Evolutionary conservation across 2,888 invertebrate genomes (phyloP), one percentile per base, ranked within the genome.

Genomic region (Argyresthia goedartella): DNA sequence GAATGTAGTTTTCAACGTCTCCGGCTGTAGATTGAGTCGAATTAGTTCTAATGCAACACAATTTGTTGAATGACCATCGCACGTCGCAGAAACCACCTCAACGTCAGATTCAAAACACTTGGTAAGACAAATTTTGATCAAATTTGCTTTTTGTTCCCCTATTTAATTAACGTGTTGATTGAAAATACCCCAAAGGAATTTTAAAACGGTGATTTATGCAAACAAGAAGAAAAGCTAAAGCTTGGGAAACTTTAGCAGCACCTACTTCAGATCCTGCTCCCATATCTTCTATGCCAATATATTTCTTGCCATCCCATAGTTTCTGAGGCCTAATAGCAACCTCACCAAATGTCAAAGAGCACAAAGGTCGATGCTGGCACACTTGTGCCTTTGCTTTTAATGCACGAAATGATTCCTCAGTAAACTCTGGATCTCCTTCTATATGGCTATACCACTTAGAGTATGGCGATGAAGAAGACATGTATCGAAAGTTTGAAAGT

Each of bases 1-100:
- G 52, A 63, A 63, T 8, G 53, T 54, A 13, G 58, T 59, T 53
- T 59, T 58, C 39, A 60, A 39, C 8, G 58, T 49, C 1, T 42
- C 36, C 8, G 43, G 15, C 45, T 58, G 52, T 36, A 60, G 49
- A n/a, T 53, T 43, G 46, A 62, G 62, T 36, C 60, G 62, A 43
- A 64, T 53, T 45, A 25, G 11, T 51, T 54, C 43, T 4, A 51
- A 36, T 36, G 36, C 36, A 8, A 9, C 36, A 36, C 7, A 36
- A 36, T 36, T 36, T 36, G 36, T 36, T 7, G 36, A 7, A 36
- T 36, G 36, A 36, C 36, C 36, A 36, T 36, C 36, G 9, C 36
- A 36, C 9, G 36, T n/a, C n/a, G n/a, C n/a, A n/a, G n/a, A n/a
- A n/a, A n/a, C n/a, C n/a, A n/a, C n/a, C n/a, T n/a, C n/a, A n/a